Evolutionary conservation across 1,140 invertebrate species (phyloP).

Genomic region (Heterodera schachtii): DNA sequence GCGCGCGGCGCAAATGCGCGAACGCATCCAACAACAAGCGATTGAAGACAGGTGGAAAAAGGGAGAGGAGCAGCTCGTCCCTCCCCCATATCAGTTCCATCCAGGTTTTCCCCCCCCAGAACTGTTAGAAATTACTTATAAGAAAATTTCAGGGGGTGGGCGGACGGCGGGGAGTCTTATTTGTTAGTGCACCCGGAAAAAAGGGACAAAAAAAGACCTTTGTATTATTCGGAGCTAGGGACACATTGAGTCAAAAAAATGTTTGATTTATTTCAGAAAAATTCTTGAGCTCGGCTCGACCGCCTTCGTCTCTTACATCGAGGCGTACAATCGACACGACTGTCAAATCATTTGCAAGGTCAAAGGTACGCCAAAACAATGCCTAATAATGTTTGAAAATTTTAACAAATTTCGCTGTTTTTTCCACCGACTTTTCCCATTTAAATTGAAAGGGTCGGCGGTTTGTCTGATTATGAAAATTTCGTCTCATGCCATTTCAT

Average conservation of each 20-base stretch:
- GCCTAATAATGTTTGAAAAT: no score
- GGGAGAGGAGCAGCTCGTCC: no score
- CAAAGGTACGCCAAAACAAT: conserved; percentile 71
- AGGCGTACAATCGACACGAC: conserved; percentile 92
- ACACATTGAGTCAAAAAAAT: not conserved
- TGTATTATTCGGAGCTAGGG: no score
- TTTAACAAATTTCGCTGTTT: no score
- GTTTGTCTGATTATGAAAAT: no score
- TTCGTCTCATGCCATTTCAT: not conserved
- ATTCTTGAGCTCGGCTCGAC: conserved; percentile 84
- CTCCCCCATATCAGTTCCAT: no score
- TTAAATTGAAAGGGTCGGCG: not conserved
- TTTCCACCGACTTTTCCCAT: not conserved
- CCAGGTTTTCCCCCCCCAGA: no score
- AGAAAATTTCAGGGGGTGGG: no score
- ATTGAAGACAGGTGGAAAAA: conserved; percentile 34
- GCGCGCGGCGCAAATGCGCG: conserved; percentile 48
- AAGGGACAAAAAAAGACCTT: no score
- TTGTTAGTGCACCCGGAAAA: no score
- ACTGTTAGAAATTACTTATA: no score
- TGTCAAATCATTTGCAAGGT: conserved; percentile 83
- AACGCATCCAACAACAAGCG: conserved; percentile 55
- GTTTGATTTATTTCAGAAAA: conserved; percentile 70
- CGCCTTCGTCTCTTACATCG: conserved; percentile 92
- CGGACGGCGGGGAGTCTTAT: no score